Evolutionary conservation across 1,140 invertebrate species (phyloP).

Genomic region (Pogonus chalceus): DNA sequence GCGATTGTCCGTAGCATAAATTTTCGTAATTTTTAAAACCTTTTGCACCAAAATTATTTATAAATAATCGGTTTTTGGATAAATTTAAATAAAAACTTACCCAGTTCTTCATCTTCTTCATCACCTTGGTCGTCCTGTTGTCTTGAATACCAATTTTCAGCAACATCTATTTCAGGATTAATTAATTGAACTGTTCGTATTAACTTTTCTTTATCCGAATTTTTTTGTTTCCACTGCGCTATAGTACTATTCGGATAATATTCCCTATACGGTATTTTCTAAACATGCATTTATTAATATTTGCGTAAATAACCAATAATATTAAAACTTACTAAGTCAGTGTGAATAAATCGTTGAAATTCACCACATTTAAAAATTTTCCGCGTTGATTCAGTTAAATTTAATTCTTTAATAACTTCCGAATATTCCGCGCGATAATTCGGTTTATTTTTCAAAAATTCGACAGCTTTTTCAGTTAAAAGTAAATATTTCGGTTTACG

Average conservation of each 20-base stretch:
- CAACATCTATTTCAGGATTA: constrained; percentile 39
- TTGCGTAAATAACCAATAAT: constrained; percentile 7
- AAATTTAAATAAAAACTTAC: too few species aligned
- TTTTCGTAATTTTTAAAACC: not conserved
- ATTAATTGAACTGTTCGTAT: constrained; percentile 43
- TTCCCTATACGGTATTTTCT: constrained; percentile 44
- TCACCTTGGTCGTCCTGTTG: constrained; percentile 42
- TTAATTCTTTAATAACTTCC: constrained; percentile 37
- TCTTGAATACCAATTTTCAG: constrained; percentile 35
- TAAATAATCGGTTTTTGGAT: too few species aligned
- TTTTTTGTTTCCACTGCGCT: constrained; percentile 44
- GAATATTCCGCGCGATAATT: constrained; percentile 42
- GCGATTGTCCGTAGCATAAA: constrained; percentile 25
- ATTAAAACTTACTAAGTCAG: constrained; percentile 32
- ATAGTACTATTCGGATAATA: constrained; percentile 46
- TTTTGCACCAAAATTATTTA: too few species aligned
- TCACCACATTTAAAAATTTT: constrained; percentile 40
- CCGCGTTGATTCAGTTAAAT: constrained; percentile 36
- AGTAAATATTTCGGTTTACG: constrained; percentile 44
- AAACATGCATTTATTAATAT: not conserved
- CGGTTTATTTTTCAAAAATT: constrained; percentile 44
- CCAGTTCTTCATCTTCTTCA: constrained; percentile 33
- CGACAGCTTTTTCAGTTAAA: constrained; percentile 44
- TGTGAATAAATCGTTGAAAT: constrained; percentile 37
- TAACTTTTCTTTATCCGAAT: constrained; percentile 37